phyloP scores from a whole-genome alignment of 2,113 vertebrate genomes.

The Saccopteryx bilineata region DNA sequence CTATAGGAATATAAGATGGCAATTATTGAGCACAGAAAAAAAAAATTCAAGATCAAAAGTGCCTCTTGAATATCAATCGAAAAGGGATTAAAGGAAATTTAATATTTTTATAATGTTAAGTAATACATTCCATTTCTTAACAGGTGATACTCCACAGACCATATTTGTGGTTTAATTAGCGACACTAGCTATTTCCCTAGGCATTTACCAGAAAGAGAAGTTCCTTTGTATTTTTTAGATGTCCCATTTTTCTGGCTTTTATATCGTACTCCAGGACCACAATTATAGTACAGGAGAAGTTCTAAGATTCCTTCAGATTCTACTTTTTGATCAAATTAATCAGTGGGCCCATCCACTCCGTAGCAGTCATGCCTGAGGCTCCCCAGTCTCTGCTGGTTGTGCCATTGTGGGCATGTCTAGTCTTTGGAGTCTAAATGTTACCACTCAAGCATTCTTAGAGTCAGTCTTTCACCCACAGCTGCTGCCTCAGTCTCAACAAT shows the following conservation, averaged over 20 bases:
- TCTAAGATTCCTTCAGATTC: slow-evolving; percentile 5
- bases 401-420: neutral
- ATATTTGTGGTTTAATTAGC: neutral
- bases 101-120: slow-evolving; percentile 9
- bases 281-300: neutral
- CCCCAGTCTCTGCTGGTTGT: neutral
- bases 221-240: neutral
- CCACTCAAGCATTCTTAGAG: neutral
- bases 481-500: neutral
- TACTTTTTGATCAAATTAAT: neutral
- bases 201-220: neutral
- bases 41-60: neutral
- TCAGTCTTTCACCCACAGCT: neutral
- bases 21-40: neutral
- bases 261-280: neutral
- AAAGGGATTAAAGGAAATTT: neutral
- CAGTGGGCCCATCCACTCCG: neutral
- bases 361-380: too few relatives aligned
- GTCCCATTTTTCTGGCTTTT: neutral
- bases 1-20: neutral
- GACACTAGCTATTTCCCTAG: neutral
- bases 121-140: slow-evolving; percentile 6
- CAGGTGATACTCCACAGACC: neutral
- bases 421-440: neutral
- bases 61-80: neutral